Evolutionary conservation across 2,888 invertebrate genomes (phyloP), one percentile per base, ranked within the genome.

Genomic region (Camptogramma bilineatum): DNA sequence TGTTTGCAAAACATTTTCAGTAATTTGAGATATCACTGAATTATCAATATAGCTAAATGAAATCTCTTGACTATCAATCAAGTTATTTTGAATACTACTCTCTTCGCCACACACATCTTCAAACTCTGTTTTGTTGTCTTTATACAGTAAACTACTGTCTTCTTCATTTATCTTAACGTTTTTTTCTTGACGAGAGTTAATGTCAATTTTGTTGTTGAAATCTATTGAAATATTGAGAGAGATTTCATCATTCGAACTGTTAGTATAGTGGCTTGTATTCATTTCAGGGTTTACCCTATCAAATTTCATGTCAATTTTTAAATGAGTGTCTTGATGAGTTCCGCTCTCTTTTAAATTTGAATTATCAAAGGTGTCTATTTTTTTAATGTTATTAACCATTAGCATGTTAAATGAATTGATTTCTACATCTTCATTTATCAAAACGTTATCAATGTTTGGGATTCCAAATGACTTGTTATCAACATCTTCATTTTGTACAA

Each of bases 1-100:
- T n/a, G 16, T 51, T 17, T 54, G 10, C 28, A 66, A 58, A 2
- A 42, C 51, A 19, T 66, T 54, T 52, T 58, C 52, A 9, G 62
- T 62, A 8, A 62, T 55, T 21, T 62, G 62, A 39, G 66, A 62
- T 51, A 66, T 66, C 16, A 66, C 58, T 18, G 66, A 58, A 48
- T 54, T 58, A 58, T 62, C 59, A 39, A 58, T 31, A 51, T 62
- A 59, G 19, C 17, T 51, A 51, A 58, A 62, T 13, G 62, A 58
- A 58, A 66, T 66, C 0, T 62, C 61, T 24, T 52, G 51, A n/a
- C 31, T 52, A 44, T 47, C 62, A 55, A 18, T 47, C 48, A 46
- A 42, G 2, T 51, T 50, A 61, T 61, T 60, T 51, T 48, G 56
- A 48, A 21, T 55, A 39, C 52, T 18, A 51, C 21, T 21, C 4